Evolutionary conservation across 92 coral and sea anemone species (phyloP).

Genomic region (Porites lobata): DNA sequence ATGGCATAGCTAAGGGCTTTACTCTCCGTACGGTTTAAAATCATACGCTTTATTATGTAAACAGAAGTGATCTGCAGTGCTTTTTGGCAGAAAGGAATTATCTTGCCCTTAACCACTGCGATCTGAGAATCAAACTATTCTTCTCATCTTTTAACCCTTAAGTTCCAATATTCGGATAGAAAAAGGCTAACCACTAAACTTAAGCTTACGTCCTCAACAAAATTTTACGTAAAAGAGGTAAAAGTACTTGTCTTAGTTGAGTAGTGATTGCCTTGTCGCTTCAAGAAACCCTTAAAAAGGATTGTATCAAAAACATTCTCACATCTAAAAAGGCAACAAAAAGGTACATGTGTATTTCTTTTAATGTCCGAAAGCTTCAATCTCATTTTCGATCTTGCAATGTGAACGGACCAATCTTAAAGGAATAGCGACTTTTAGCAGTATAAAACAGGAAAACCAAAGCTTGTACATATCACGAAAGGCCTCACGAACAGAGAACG

Average conservation of each 20-base stretch:
- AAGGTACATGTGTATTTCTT: neutral
- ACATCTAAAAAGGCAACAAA: neutral
- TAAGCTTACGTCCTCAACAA: neutral
- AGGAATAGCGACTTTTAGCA: constrained; percentile 1
- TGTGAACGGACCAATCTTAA: neutral
- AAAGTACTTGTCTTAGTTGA: neutral
- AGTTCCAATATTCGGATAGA: neutral
- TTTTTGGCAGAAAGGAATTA: neutral
- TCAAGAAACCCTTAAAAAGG: neutral
- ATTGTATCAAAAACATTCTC: neutral
- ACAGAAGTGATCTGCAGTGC: neutral
- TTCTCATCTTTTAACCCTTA: neutral
- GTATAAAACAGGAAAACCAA: constrained; percentile 7
- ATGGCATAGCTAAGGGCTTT: neutral
- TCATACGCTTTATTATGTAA: neutral
- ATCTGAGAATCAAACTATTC: neutral
- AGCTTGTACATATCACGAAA: neutral
- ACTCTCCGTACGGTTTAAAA: too few species aligned
- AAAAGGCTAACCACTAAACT: neutral
- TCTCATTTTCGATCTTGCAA: neutral
- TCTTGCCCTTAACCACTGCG: neutral
- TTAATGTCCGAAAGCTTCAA: neutral
- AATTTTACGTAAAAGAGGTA: neutral
- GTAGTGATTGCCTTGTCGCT: neutral
- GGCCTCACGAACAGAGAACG: neutral